Percentiles rank a stretch among this genome's conserved stretches.
These are phyloP conservation scores for Schrankia costaestrigalis DNA, from an alignment of 2,888 invertebrate species.

Conservation along the genomic window DNA sequence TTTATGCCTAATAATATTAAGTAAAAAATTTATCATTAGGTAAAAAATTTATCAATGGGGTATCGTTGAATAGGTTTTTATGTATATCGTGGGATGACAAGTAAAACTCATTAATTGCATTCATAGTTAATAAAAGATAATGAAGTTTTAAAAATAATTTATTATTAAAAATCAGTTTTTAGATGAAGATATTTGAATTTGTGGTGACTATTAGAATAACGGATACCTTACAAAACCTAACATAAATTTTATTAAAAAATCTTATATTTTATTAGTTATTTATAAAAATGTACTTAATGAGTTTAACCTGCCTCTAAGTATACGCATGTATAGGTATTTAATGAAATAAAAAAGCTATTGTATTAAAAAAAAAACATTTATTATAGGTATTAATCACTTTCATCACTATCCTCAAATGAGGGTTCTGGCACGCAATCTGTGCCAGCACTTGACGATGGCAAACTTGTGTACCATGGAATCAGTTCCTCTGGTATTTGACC, in stretches of 20 bases:
- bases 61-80: neutral
- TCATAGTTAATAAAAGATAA: slow-evolving; percentile 5
- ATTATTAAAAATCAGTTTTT: slow-evolving; percentile 4
- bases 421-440: slow-evolving; percentile 7
- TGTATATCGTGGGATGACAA: neutral
- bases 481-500: slow-evolving; percentile 8
- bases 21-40: too few species aligned
- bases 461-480: slow-evolving; percentile 9
- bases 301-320: slow-evolving; percentile 2
- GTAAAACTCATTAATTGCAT: slow-evolving; percentile 4
- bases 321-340: slow-evolving; percentile 3
- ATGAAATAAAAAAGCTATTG: slow-evolving; percentile 3
- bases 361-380: slow-evolving; percentile 1
- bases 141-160: slow-evolving; percentile 6
- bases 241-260: slow-evolving; percentile 2
- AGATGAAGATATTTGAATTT: slow-evolving; percentile 3
- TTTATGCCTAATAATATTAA: too few species aligned
- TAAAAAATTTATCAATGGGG: too few species aligned
- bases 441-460: slow-evolving; percentile 5
- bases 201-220: slow-evolving; percentile 2
- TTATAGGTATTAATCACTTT: neutral
- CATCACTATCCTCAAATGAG: slow-evolving; percentile 3
- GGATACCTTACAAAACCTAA: slow-evolving; percentile 4
- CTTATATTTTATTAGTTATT: neutral
- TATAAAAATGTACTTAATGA: slow-evolving; percentile 3